phyloP scores from a whole-genome alignment of 2,888 invertebrate genomes.

The Hemithea aestivaria region DNA sequence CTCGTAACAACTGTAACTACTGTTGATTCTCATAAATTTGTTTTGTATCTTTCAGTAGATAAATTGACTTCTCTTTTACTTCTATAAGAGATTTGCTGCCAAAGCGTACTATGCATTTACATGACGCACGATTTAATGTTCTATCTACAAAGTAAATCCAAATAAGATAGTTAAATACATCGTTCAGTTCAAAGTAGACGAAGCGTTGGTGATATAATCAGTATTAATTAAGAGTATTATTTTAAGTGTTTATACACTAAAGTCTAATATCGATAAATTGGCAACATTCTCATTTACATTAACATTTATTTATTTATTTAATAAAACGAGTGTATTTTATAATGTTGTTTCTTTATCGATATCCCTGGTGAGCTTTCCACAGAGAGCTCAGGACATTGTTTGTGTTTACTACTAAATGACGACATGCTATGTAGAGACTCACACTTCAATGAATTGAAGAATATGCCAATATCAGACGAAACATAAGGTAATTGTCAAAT shows the following conservation, averaged over 20 bases:
- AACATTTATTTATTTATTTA: conserved; percentile 7
- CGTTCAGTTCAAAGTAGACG: conserved; percentile 4
- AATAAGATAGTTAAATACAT: not conserved
- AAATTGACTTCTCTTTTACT: too few species aligned
- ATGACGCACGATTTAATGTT: too few species aligned
- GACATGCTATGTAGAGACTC: conserved; percentile 17
- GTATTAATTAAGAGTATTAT: conserved; percentile 20
- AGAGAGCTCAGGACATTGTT: conserved; percentile 17
- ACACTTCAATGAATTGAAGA: conserved; percentile 12
- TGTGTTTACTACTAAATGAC: conserved; percentile 16
- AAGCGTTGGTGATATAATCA: conserved; percentile 17
- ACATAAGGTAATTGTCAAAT: conserved; percentile 15
- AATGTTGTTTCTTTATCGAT: conserved; percentile 19
- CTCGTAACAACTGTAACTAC: too few species aligned
- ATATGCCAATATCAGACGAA: conserved; percentile 12
- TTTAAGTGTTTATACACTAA: conserved; percentile 13
- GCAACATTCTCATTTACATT: conserved; percentile 6
- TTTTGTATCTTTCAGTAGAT: too few species aligned
- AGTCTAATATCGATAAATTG: conserved; percentile 14
- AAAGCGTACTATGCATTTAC: too few species aligned
- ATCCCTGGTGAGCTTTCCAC: conserved; percentile 17
- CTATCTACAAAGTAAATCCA: too few species aligned
- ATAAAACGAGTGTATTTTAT: conserved; percentile 14
- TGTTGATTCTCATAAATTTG: too few species aligned
- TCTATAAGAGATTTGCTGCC: too few species aligned